phyloP scores from a whole-genome alignment of 2,797 vertebrate species.

The Psittacula echo region DNA sequence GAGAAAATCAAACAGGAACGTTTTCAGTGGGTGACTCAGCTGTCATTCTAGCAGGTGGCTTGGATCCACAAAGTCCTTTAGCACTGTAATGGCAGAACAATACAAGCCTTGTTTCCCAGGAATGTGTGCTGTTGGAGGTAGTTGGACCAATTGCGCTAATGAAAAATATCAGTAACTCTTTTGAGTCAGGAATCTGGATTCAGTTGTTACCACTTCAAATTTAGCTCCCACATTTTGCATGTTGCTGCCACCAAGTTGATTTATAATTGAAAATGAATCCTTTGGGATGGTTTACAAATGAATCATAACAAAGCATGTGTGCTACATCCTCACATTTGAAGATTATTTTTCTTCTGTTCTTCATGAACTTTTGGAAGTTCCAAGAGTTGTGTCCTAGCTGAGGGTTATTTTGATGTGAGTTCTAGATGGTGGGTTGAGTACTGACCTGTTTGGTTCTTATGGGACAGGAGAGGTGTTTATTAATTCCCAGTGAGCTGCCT shows the following conservation, averaged over 20 bases:
- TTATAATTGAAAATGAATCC: not conserved
- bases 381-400: not conserved
- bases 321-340: not conserved
- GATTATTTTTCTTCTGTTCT: not conserved
- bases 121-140: not conserved
- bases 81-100: conserved; percentile 39
- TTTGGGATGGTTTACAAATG: not conserved
- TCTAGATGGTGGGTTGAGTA: not conserved
- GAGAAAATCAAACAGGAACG: not conserved
- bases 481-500: not conserved
- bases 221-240: not conserved
- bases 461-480: not conserved
- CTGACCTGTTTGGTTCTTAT: not conserved
- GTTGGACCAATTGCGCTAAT: not conserved
- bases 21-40: not conserved
- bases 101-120: not conserved
- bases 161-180: conserved; percentile 26
- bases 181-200: not conserved
- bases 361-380: not conserved
- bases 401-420: not conserved
- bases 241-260: not conserved
- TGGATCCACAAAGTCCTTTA: conserved; percentile 37
- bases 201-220: not conserved
- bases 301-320: not conserved
- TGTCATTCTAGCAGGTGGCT: conserved; percentile 22